Conservation (phyloP, 2,113 vertebrate genomes). For the Mus spicilegus region DNA sequence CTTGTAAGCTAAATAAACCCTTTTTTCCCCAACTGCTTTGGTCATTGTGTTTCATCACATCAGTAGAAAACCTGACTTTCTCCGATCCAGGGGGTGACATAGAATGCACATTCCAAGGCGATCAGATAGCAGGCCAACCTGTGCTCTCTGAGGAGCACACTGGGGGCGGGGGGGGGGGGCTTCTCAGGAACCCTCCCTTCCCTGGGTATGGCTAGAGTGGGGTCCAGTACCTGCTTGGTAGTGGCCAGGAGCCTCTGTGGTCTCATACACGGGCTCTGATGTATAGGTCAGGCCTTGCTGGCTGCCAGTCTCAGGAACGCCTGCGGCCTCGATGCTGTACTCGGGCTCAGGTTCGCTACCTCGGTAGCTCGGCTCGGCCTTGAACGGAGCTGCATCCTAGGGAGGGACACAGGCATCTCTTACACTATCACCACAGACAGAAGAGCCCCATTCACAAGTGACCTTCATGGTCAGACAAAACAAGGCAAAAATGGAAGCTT, state of each 20-base stretch:
- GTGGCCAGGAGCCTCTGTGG: constrained; percentile 82
- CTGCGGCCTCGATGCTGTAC: constrained; percentile 66
- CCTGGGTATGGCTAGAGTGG: background rate
- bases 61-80: background rate
- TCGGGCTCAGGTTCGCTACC: constrained; percentile 69
- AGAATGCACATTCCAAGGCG: background rate
- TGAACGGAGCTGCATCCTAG: constrained; percentile 83
- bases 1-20: background rate
- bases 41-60: background rate
- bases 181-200: background rate
- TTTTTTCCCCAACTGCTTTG: background rate
- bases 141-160: background rate
- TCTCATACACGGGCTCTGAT: constrained; percentile 89
- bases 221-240: constrained; percentile 85
- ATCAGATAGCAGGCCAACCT: background rate
- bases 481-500: no score
- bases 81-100: no score
- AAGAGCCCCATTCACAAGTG: background rate
- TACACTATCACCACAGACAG: background rate
- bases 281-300: constrained; percentile 76
- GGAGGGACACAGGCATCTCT: background rate
- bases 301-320: constrained; percentile 80
- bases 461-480: background rate
- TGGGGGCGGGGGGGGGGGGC: no score
- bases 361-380: constrained; percentile 69